Conservation (phyloP, 2,113 vertebrate species). For the Pluvialis apricaria region DNA sequence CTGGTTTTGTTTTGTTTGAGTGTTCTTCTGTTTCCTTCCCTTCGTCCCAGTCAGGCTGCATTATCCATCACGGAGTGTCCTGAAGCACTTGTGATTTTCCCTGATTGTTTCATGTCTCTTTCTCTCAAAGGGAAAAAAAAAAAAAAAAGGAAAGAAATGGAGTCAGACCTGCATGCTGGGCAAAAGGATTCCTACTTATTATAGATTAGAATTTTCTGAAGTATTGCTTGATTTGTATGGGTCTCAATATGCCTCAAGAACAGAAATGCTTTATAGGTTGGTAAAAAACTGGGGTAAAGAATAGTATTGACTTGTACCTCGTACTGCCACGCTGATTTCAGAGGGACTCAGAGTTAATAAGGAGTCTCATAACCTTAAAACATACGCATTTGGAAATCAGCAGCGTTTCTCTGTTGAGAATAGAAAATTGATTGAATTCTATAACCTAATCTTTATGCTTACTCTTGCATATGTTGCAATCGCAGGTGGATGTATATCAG, state of each 20-base stretch:
- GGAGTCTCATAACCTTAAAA: not conserved
- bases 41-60: not conserved
- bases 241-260: not conserved
- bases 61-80: not conserved
- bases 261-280: not conserved
- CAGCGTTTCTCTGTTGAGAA: not conserved
- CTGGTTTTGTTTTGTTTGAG: not conserved
- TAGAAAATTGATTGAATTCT: conserved; percentile 19
- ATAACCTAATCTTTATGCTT: conserved; percentile 11
- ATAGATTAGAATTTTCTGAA: not conserved
- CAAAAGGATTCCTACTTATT: not conserved
- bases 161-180: not conserved
- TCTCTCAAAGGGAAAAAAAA: not conserved
- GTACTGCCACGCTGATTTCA: not conserved
- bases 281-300: not conserved
- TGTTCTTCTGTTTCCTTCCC: not conserved
- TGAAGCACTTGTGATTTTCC: not conserved
- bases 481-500: not conserved
- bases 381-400: not conserved
- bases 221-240: not conserved
- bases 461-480: not conserved
- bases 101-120: not conserved
- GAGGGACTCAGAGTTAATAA: not conserved
- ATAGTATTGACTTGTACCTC: not conserved
- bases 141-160: not conserved